phyloP scores from a whole-genome alignment of 2,888 invertebrate species.

The Neoscelio sp. region DNA sequence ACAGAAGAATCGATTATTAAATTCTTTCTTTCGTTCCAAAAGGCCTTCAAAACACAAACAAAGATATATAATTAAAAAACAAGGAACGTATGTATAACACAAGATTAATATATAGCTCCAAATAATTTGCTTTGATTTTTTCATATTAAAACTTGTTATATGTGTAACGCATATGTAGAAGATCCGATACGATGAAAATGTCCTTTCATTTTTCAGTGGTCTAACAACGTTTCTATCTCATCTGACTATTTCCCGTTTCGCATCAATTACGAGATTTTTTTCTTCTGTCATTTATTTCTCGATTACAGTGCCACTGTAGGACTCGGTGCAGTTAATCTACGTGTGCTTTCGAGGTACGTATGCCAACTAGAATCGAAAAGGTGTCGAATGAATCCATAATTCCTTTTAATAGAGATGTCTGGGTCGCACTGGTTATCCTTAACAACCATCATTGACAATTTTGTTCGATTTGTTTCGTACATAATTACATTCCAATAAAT shows the following conservation, averaged over 20 bases:
- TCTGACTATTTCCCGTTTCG: conserved; percentile 6
- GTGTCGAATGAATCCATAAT: background rate
- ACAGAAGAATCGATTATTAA: no score
- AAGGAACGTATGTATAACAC: no score
- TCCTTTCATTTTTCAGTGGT: conserved; percentile 2
- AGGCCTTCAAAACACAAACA: no score
- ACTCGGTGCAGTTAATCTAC: conserved; percentile 16
- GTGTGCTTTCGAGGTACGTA: background rate
- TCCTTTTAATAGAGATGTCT: background rate
- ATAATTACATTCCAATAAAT: conserved; percentile 5
- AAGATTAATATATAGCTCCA: no score
- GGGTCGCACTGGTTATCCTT: conserved; percentile 5
- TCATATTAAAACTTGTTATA: no score
- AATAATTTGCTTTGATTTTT: no score
- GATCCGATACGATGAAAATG: background rate
- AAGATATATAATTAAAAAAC: no score
- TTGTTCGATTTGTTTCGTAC: background rate
- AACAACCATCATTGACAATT: background rate
- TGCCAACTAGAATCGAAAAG: conserved; percentile 2
- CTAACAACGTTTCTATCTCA: conserved; percentile 1
- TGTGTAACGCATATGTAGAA: no score
- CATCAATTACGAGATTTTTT: conserved; percentile 22
- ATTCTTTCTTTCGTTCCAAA: no score
- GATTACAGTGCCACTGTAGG: background rate
- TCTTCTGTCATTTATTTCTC: conserved; percentile 10